phyloP scores from a whole-genome alignment of 2,113 vertebrate genomes.

The Sarotherodon lohbergeri region DNA sequence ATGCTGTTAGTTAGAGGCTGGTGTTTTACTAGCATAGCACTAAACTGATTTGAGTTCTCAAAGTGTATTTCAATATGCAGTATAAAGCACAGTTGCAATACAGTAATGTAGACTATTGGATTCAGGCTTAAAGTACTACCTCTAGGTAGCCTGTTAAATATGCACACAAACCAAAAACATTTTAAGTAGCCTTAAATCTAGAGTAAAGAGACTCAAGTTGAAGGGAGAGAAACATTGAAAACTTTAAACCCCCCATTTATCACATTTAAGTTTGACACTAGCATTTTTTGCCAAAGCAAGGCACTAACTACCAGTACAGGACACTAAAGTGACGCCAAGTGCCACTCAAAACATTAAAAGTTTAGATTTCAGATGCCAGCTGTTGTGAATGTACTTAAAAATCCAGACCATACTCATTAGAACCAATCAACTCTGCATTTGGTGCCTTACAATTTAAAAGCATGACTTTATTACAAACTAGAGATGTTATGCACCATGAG shows the following conservation, averaged over 20 bases:
- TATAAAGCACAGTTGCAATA: accelerated
- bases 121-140: not conserved
- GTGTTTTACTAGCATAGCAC: accelerated
- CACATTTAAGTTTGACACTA: not conserved
- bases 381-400: not conserved
- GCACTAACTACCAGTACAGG: not conserved
- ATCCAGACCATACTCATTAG: not conserved
- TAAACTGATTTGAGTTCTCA: not conserved
- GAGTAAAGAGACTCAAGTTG: not conserved
- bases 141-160: not conserved
- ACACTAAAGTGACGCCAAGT: not conserved
- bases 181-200: accelerated
- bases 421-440: not conserved
- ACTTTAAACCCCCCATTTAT: not conserved
- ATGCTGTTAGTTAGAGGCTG: not conserved
- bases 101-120: not conserved
- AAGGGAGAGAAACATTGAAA: accelerated
- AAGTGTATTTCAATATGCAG: not conserved
- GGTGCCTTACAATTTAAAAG: not conserved
- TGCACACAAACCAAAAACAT: accelerated
- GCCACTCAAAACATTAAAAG: not conserved
- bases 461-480: not conserved
- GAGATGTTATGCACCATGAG: not conserved
- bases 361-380: not conserved
- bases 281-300: accelerated